Conservation (phyloP, 2,113 vertebrate genomes). For the Montifringilla adamsi region DNA sequence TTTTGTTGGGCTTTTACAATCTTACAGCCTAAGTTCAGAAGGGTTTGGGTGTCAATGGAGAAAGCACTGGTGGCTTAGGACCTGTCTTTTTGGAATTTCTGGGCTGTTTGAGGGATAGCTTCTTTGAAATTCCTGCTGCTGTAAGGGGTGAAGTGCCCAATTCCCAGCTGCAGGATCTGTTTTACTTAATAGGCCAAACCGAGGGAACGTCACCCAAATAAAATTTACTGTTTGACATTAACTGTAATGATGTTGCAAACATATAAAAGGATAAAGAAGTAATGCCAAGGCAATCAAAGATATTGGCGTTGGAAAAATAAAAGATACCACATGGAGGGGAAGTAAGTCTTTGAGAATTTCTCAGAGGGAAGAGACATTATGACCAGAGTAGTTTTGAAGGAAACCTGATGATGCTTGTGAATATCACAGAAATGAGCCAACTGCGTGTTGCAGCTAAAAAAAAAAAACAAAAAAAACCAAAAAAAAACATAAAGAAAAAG, state of each 20-base stretch:
- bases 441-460: fast-evolving
- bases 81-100: background rate
- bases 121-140: background rate
- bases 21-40: background rate
- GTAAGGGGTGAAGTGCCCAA: fast-evolving
- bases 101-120: background rate
- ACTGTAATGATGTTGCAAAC: background rate
- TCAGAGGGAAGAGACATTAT: background rate
- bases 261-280: background rate
- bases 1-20: background rate
- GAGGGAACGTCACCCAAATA: fast-evolving
- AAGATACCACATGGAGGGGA: background rate
- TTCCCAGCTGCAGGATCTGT: background rate
- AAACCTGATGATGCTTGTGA: background rate
- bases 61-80: fast-evolving
- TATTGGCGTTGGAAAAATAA: background rate
- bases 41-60: background rate
- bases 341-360: background rate
- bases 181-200: background rate
- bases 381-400: background rate
- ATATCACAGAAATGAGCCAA: background rate
- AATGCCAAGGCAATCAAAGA: background rate
- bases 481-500: background rate
- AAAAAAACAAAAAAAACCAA: background rate
- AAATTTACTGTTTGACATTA: background rate